Conservation (phyloP, 2,797 vertebrate genomes). For the Artibeus jamaicensis region DNA sequence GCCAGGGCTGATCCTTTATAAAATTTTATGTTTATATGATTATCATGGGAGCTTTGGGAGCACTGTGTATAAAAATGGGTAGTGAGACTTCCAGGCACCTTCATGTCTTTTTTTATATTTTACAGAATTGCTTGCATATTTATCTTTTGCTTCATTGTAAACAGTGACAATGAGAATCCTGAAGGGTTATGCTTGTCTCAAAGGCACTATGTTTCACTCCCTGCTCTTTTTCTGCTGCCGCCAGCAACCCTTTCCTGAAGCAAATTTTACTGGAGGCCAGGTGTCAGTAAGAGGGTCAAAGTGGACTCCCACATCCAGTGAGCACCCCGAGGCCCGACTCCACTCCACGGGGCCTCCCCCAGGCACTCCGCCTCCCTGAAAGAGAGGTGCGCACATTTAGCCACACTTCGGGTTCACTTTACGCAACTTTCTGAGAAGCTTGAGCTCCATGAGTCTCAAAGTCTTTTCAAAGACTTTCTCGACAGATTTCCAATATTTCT, state of each 20-base stretch:
- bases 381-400: background rate
- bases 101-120: background rate
- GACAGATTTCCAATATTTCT: too few relatives aligned
- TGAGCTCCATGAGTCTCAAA: background rate
- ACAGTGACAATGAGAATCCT: background rate
- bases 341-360: fast-evolving
- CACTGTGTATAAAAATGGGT: background rate
- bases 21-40: background rate
- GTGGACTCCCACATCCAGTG: background rate
- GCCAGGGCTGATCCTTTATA: too few relatives aligned
- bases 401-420: background rate
- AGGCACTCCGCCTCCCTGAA: background rate
- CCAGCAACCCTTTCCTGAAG: background rate
- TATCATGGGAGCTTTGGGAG: background rate
- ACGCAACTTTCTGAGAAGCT: background rate
- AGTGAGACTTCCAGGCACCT: background rate
- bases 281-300: background rate
- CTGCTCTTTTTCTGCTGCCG: background rate
- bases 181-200: background rate
- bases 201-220: background rate
- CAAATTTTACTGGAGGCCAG: background rate
- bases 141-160: background rate
- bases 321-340: fast-evolving
- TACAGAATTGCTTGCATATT: slow-evolving; percentile 10
- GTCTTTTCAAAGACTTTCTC: background rate